phyloP scores from a whole-genome alignment of 2,888 invertebrate genomes.

The Gymnocheta viridis region DNA sequence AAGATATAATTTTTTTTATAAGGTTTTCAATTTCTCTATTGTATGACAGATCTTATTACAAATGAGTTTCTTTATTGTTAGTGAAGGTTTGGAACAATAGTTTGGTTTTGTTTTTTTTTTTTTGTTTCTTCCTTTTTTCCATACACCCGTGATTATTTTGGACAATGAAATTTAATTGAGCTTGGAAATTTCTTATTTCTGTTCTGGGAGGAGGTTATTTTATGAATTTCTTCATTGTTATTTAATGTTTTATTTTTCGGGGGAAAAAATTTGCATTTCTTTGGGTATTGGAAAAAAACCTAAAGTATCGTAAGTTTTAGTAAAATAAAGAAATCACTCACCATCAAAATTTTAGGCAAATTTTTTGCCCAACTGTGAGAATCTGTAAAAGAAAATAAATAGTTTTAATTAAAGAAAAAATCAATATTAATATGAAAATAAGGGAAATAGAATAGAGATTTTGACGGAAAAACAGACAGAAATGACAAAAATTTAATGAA shows the following conservation, averaged over 20 bases:
- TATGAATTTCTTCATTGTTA: neutral
- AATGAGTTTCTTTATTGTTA: constrained; percentile 43
- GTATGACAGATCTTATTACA: constrained; percentile 57
- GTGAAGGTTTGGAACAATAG: constrained; percentile 24
- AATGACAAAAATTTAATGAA: too few relatives aligned
- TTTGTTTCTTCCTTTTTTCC: neutral
- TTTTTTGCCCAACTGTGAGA: too few relatives aligned
- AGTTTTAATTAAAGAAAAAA: neutral
- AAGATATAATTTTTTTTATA: neutral
- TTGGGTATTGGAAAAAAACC: neutral
- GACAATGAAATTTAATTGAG: constrained; percentile 67
- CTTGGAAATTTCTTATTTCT: constrained; percentile 34
- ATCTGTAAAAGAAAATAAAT: neutral
- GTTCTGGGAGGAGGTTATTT: constrained; percentile 33
- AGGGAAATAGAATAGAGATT: too few relatives aligned
- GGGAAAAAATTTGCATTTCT: constrained; percentile 57
- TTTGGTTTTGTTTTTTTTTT: constrained; percentile 4
- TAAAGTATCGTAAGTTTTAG: constrained; percentile 10
- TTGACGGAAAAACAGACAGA: too few relatives aligned
- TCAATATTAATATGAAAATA: too few relatives aligned
- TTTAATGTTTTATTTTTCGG: constrained; percentile 7
- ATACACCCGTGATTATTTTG: constrained; percentile 3
- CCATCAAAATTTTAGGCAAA: neutral
- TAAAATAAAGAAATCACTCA: constrained; percentile 33
- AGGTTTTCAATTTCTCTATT: constrained; percentile 61